Percentiles rank a stretch among this genome's conserved stretches.
Conservation (phyloP, 2,113 vertebrate genomes). For the Ibidorhyncha struthersii region DNA sequence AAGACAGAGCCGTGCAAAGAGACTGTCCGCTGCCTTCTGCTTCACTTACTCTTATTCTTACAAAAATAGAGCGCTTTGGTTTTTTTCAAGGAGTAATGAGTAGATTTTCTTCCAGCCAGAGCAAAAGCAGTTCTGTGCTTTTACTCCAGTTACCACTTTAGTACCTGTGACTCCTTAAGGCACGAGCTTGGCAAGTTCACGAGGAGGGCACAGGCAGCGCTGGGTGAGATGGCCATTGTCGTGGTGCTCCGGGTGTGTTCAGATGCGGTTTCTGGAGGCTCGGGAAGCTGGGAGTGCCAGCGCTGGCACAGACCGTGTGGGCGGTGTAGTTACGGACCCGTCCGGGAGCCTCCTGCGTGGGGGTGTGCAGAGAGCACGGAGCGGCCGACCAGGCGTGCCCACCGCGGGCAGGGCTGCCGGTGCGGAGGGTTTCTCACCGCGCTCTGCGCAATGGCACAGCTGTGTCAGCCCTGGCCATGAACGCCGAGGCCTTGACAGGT, state of each 20-base stretch:
- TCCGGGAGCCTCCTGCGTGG: too few species aligned
- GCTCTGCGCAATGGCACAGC: accelerated
- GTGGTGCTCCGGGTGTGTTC: background rate
- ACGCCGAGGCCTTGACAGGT: background rate
- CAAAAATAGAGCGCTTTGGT: background rate
- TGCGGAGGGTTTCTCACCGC: too few species aligned
- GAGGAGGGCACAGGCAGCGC: background rate
- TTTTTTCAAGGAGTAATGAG: background rate
- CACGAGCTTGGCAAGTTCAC: background rate
- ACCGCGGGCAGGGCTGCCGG: too few species aligned
- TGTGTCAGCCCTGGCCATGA: background rate
- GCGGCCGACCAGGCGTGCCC: too few species aligned
- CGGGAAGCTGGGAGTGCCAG: background rate
- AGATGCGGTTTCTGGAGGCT: background rate
- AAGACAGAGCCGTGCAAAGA: background rate
- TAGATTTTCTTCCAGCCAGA: background rate
- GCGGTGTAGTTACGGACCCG: accelerated
- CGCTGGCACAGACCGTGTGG: background rate
- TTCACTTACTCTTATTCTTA: slow-evolving; percentile 18
- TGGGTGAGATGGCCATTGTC: accelerated
- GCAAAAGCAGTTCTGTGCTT: background rate
- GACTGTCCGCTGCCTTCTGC: background rate
- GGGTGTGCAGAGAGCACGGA: too few species aligned
- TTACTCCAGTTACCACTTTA: background rate
- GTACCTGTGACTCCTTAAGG: background rate